These are phyloP conservation scores for Argyrosomus japonicus DNA, from an alignment of 2,113 vertebrate genomes.

Conservation along the genomic window DNA sequence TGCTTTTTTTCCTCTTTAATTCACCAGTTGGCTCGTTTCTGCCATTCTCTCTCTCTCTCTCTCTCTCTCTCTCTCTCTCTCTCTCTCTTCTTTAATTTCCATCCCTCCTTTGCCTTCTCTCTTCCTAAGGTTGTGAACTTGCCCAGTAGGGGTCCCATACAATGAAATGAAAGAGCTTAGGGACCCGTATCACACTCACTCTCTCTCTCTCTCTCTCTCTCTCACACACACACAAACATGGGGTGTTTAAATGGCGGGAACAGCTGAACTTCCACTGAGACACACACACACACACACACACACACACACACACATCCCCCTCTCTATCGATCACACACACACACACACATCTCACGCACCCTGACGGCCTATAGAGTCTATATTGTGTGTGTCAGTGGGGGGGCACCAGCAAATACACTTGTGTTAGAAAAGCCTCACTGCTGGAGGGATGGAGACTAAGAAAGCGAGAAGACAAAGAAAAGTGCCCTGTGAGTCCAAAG, in stretches of 20 bases:
- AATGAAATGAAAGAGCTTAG: slow-evolving; percentile 76
- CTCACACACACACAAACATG: slow-evolving; percentile 32
- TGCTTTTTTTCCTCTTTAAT: slow-evolving; percentile 54
- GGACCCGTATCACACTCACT: slow-evolving; percentile 38
- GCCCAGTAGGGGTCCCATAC: slow-evolving; percentile 67
- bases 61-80: slow-evolving; percentile 15
- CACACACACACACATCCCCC: not conserved
- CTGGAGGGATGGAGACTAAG: slow-evolving; percentile 44
- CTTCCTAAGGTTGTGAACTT: slow-evolving; percentile 66
- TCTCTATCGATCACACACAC: slow-evolving; percentile 35
- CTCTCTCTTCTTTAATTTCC: slow-evolving; percentile 42
- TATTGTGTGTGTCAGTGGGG: slow-evolving; percentile 62
- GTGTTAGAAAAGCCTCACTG: slow-evolving; percentile 62
- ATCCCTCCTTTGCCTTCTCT: slow-evolving; percentile 52
- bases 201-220: not conserved
- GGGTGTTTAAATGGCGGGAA: slow-evolving; percentile 63
- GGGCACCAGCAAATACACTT: slow-evolving; percentile 63
- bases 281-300: slow-evolving; percentile 20
- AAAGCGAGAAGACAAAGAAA: slow-evolving; percentile 13
- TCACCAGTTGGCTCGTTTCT: slow-evolving; percentile 68
- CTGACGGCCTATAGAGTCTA: slow-evolving; percentile 48
- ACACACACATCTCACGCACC: slow-evolving; percentile 44
- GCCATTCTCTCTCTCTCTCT: slow-evolving; percentile 32
- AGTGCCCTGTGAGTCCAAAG: slow-evolving; percentile 29
- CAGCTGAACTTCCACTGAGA: slow-evolving; percentile 57